Evolutionary conservation across 1,140 invertebrate species (phyloP).

Genomic region (Acromyrmex charruanus): DNA sequence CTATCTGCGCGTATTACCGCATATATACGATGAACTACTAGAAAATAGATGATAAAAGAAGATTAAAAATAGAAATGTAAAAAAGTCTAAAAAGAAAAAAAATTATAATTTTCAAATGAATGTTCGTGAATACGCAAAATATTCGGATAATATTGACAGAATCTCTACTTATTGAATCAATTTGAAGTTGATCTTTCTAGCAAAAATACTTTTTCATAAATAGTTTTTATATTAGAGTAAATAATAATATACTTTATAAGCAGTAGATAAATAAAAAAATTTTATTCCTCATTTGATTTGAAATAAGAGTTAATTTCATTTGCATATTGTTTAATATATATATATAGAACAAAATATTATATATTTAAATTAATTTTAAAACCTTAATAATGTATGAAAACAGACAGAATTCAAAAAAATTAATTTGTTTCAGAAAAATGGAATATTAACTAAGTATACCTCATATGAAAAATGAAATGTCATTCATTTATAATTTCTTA

Average conservation of each 20-base stretch:
- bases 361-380: background rate
- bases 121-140: background rate
- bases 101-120: background rate
- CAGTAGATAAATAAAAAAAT: background rate
- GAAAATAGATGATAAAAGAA: background rate
- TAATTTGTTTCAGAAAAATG: background rate
- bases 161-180: background rate
- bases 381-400: background rate
- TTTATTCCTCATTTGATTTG: slow-evolving; percentile 12
- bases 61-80: background rate
- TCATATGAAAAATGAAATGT: too few species aligned
- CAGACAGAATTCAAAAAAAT: background rate
- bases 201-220: background rate
- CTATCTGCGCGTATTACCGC: background rate
- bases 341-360: background rate
- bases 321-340: background rate
- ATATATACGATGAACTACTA: background rate
- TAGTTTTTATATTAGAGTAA: background rate
- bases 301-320: background rate
- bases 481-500: background rate
- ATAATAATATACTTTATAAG: background rate
- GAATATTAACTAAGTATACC: background rate
- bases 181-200: background rate
- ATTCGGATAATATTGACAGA: background rate
- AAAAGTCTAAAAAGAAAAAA: background rate